Percentiles rank a stretch among this genome's conserved stretches.
These are phyloP conservation scores for Tychaedon coryphoeus DNA, from an alignment of 2,113 vertebrate genomes.

Conservation along the genomic window DNA sequence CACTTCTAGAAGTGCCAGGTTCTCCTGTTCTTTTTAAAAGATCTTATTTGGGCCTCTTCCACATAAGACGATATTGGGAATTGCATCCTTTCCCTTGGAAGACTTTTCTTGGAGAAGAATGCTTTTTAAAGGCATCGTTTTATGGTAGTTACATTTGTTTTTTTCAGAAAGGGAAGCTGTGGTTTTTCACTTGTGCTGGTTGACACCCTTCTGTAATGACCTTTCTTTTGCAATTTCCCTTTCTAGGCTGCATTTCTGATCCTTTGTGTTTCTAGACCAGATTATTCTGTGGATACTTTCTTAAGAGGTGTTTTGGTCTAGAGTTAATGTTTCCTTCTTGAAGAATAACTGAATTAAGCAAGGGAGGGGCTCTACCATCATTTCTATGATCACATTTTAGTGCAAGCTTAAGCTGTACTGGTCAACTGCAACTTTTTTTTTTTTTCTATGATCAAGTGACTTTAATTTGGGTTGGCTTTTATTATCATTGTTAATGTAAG, in stretches of 20 bases:
- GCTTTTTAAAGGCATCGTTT: background rate
- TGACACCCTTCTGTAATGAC: background rate
- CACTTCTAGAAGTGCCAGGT: background rate
- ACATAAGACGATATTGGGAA: background rate
- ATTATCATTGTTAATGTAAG: background rate
- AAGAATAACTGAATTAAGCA: background rate
- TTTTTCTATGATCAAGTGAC: background rate
- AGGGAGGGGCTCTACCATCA: background rate
- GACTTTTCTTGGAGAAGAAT: background rate
- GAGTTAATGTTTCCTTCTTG: background rate
- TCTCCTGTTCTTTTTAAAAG: background rate
- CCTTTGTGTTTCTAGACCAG: background rate
- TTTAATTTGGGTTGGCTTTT: background rate
- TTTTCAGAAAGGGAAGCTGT: background rate
- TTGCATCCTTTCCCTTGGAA: background rate
- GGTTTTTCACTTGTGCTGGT: background rate
- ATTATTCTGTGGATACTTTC: background rate
- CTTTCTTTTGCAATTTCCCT: background rate
- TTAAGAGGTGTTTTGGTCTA: background rate
- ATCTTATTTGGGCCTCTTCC: background rate
- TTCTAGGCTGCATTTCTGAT: background rate
- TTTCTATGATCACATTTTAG: background rate
- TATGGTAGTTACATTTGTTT: background rate
- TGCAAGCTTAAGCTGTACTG: background rate
- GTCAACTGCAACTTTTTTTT: background rate